Conservation (phyloP, 1,140 invertebrate species). For the Limonius californicus region DNA sequence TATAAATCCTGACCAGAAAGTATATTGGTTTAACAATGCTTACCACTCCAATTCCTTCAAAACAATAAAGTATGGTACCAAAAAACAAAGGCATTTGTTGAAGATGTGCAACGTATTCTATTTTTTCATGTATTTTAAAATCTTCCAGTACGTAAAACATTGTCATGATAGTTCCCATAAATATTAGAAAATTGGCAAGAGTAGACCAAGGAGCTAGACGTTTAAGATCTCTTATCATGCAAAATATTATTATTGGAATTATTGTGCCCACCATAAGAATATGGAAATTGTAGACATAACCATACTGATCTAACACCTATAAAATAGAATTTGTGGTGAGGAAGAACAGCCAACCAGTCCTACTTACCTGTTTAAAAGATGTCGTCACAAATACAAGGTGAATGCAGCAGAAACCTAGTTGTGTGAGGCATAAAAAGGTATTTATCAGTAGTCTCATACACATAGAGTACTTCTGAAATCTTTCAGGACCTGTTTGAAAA, state of each 20-base stretch:
- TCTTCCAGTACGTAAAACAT: neutral
- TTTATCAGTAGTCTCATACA: slow-evolving; percentile 66
- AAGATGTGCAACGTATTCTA: neutral
- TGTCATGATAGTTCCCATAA: no score
- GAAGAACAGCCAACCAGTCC: no score
- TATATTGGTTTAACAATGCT: no score
- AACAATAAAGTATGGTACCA: slow-evolving; percentile 71
- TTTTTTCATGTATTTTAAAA: neutral
- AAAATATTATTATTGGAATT: slow-evolving; percentile 64
- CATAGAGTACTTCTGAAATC: slow-evolving; percentile 56
- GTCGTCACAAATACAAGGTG: slow-evolving; percentile 90
- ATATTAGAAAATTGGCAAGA: slow-evolving; percentile 48
- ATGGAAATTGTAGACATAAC: slow-evolving; percentile 42
- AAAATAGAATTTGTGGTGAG: slow-evolving; percentile 27
- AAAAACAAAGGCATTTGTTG: slow-evolving; percentile 62
- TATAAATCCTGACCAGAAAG: no score
- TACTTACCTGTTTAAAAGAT: slow-evolving; percentile 70
- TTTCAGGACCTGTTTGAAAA: slow-evolving; percentile 66
- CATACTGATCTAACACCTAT: slow-evolving; percentile 63
- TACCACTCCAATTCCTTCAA: slow-evolving; percentile 71
- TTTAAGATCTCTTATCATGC: slow-evolving; percentile 73
- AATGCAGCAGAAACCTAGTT: slow-evolving; percentile 92
- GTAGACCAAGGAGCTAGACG: slow-evolving; percentile 68
- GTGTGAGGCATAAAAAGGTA: slow-evolving; percentile 81
- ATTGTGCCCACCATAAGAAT: slow-evolving; percentile 68